Percentiles rank a stretch among this genome's conserved stretches.
Conservation (phyloP, 2,888 invertebrate species). For the Taenaris catops region DNA sequence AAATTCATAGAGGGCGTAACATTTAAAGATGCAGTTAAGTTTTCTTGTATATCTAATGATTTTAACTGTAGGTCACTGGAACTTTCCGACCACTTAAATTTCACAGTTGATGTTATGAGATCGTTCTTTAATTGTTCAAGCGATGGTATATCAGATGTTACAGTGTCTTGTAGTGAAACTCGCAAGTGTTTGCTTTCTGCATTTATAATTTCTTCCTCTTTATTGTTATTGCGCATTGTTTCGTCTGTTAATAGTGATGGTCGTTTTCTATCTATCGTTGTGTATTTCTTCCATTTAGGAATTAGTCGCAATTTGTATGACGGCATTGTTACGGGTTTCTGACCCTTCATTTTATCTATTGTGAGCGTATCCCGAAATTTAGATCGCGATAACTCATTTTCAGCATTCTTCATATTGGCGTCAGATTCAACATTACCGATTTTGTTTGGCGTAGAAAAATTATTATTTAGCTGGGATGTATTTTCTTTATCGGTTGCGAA, state of each 20-base stretch:
- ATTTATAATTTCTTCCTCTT: slow-evolving; percentile 29
- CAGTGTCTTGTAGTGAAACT: slow-evolving; percentile 33
- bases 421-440: no score
- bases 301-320: slow-evolving; percentile 21
- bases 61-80: not conserved
- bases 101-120: slow-evolving; percentile 22
- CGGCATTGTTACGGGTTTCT: no score
- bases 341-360: no score
- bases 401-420: no score
- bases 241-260: slow-evolving; percentile 3
- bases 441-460: no score
- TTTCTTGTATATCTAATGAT: not conserved
- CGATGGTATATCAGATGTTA: slow-evolving; percentile 36
- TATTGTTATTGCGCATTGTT: slow-evolving; percentile 4
- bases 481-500: no score
- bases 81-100: slow-evolving; percentile 9
- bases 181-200: slow-evolving; percentile 32
- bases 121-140: slow-evolving; percentile 35
- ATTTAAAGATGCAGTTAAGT: not conserved
- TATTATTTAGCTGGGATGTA: no score
- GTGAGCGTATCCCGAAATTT: no score
- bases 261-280: slow-evolving; percentile 25
- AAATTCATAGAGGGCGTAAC: not conserved
- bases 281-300: slow-evolving; percentile 41
- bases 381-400: no score